These are phyloP conservation scores for Urocynchramus pylzowi DNA, from an alignment of 2,113 vertebrate species.

Conservation along the genomic window DNA sequence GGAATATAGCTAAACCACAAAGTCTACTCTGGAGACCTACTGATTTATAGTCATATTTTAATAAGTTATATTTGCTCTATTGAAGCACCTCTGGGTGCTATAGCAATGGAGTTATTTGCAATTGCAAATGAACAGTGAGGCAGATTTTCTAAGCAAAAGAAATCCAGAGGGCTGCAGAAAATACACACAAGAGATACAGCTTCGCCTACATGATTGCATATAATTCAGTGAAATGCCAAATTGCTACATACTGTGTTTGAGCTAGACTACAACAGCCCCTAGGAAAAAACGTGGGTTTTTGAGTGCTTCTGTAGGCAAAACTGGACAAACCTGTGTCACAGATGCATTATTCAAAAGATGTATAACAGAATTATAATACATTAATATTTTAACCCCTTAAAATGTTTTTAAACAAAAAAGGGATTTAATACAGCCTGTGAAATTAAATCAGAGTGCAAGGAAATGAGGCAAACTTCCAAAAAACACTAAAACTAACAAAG, in stretches of 20 bases:
- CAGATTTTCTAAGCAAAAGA: background rate
- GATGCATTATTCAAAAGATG: background rate
- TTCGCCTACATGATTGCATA: background rate
- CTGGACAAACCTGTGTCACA: background rate
- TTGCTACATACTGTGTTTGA: background rate
- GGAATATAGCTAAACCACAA: background rate
- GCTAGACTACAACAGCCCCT: background rate
- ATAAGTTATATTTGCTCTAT: background rate
- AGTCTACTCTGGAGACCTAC: background rate
- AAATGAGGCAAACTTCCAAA: background rate
- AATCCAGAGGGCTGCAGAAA: background rate
- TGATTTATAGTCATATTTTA: slow-evolving; percentile 37
- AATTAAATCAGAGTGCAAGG: background rate
- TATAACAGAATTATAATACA: background rate
- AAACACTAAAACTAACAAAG: background rate
- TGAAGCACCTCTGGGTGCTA: slow-evolving; percentile 25
- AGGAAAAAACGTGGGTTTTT: background rate
- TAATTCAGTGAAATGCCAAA: background rate
- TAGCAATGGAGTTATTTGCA: background rate
- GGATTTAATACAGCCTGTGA: background rate
- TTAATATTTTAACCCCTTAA: background rate
- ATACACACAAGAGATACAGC: background rate
- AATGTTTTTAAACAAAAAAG: background rate
- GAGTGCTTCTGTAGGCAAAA: background rate
- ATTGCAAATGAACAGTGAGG: background rate